Evolutionary conservation across 2,888 invertebrate species (phyloP).

Genomic region (Lithophane semibrunnea): DNA sequence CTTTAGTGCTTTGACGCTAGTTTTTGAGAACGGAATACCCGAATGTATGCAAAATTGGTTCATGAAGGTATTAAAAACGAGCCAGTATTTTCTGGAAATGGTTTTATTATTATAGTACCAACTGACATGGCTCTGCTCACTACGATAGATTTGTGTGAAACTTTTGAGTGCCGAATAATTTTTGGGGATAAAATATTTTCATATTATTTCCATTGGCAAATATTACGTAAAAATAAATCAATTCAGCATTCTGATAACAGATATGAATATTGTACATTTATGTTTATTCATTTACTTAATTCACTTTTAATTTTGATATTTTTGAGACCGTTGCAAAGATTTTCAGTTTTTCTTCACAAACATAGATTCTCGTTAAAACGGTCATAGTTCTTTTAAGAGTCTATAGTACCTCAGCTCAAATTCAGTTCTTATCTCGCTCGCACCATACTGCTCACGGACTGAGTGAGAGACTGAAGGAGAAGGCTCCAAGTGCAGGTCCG

Average conservation of each 20-base stretch:
- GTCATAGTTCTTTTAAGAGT: too few species aligned
- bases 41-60: slow-evolving; percentile 9
- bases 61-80: slow-evolving; percentile 17
- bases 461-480: too few species aligned
- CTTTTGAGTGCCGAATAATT: slow-evolving; percentile 7
- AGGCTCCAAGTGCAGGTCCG: too few species aligned
- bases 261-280: slow-evolving; percentile 2
- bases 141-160: slow-evolving; percentile 20
- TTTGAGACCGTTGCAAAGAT: background rate
- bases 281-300: background rate
- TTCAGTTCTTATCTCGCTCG: too few species aligned
- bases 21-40: background rate
- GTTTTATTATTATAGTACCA: slow-evolving; percentile 3
- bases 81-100: background rate
- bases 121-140: slow-evolving; percentile 13
- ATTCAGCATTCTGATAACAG: background rate
- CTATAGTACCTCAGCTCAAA: too few species aligned
- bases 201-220: slow-evolving; percentile 4
- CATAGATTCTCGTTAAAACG: too few species aligned
- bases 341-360: too few species aligned
- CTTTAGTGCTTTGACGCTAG: background rate
- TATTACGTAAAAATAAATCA: slow-evolving; percentile 26
- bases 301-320: background rate
- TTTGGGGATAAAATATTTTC: slow-evolving; percentile 12
- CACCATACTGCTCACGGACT: too few species aligned